Conservation (phyloP, 2,888 invertebrate species). For the Parnassius glacialis region DNA sequence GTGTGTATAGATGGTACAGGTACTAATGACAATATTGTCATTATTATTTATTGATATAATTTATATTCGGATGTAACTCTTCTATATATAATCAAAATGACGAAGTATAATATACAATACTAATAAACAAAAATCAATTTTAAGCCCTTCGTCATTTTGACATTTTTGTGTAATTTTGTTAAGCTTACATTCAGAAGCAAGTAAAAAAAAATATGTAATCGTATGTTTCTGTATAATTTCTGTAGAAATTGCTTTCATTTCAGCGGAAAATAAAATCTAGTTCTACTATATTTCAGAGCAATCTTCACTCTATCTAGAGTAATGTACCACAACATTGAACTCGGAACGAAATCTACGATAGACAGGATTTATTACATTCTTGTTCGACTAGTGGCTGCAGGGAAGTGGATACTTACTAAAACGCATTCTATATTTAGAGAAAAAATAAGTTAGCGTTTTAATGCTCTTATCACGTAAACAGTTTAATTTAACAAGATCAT, state of each 20-base stretch:
- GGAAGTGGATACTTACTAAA: constrained; percentile 13
- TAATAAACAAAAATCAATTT: no score
- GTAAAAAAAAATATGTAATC: no score
- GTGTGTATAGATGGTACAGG: constrained; percentile 39
- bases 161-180: no score
- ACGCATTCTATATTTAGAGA: constrained; percentile 6
- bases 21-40: constrained; percentile 43
- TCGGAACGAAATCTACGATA: constrained; percentile 20
- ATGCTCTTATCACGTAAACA: no score
- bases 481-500: no score
- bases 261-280: constrained; percentile 3
- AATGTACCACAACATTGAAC: constrained; percentile 26
- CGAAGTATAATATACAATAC: no score
- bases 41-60: constrained; percentile 34
- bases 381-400: constrained; percentile 22
- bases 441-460: not conserved
- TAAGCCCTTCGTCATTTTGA: no score
- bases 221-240: no score
- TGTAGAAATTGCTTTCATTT: not conserved
- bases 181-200: no score
- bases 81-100: no score
- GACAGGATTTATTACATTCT: constrained; percentile 26
- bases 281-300: constrained; percentile 21
- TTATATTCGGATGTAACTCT: constrained; percentile 1
- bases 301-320: constrained; percentile 25